phyloP scores from a whole-genome alignment of 53 echinoderm and acorn worm genomes.

The Paracentrotus lividus region DNA sequence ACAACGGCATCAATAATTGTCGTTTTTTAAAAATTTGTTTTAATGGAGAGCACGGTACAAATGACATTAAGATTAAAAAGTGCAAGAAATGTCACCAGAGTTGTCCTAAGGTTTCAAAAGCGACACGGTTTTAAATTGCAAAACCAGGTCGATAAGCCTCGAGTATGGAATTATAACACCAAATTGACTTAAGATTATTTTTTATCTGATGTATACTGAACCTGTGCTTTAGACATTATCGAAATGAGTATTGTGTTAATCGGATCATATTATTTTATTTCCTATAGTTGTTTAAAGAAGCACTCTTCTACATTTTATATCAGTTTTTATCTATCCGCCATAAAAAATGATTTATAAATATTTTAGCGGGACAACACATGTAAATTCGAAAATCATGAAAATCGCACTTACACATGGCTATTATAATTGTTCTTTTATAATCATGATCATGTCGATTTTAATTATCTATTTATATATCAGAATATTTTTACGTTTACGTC shows the following conservation, averaged over 20 bases:
- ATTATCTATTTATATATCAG: no score
- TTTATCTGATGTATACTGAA: background rate
- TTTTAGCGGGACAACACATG: no score
- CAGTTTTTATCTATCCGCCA: background rate
- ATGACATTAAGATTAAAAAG: background rate
- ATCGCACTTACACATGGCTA: no score
- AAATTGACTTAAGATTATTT: constrained; percentile 8
- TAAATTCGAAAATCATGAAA: no score
- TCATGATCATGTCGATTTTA: no score
- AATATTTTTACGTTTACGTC: no score
- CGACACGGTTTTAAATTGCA: background rate
- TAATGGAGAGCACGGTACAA: background rate
- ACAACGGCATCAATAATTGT: background rate
- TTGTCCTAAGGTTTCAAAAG: background rate
- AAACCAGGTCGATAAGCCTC: constrained; percentile 18
- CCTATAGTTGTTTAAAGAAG: background rate
- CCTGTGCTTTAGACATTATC: background rate
- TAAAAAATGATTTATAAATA: no score
- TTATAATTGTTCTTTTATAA: no score
- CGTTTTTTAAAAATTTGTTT: background rate
- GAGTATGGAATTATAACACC: background rate
- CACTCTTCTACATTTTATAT: background rate
- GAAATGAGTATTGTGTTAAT: constrained; percentile 19
- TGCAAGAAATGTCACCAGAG: background rate
- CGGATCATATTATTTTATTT: constrained; percentile 18